Evolutionary conservation across 2,888 invertebrate species (phyloP), one percentile per base, ranked within the genome.

Genomic region (Drosophila diplacantha): DNA sequence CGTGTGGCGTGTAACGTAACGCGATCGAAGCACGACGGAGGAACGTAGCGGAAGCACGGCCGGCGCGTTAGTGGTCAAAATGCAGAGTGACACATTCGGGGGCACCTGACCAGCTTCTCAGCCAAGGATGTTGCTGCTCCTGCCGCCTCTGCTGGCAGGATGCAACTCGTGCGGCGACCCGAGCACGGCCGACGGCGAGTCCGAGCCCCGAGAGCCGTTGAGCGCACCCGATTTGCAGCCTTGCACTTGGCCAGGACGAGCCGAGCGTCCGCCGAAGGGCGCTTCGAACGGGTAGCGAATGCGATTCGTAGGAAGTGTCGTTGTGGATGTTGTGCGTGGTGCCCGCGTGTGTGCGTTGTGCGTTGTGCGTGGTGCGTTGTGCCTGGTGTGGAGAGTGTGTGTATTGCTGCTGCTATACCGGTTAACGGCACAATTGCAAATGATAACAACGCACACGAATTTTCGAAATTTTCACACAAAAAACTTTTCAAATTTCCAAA

Each of bases 11-110:
- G 43, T 12, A 55, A 44, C 59, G 59, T 24, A 43, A 41, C 31
- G 58, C 24, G 37, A 46, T 46, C 50, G 50, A 55, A 41, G 47
- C 44, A 49, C 69, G 18, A 22, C 58, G 75, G 57, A 69, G 75
- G 65, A 69, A 56, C 75, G 70, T 52, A 80, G 81, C 86, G 86
- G 86, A 86, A 85, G 83, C 85, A 85, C 85, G 82, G 86, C 86
- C 85, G 87, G 81, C 87, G 81, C 86, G 87, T 87, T 84, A 85
- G 87, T 87, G 87, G 87, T 87, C 85, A 84, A 77, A 85, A 87
- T 85, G 85, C 78, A 84, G 80, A 85, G 83, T 85, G 85, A 85
- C 83, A 85, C 83, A 85, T 79, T 57, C 55, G 68, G 58, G 39
- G 81, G 64, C 73, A 67, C 69, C 62, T 65, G 61, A 20, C 58